Percentiles rank a stretch among this genome's conserved stretches.
Conservation (phyloP, 2,888 invertebrate genomes). For the Diaperis boleti region DNA sequence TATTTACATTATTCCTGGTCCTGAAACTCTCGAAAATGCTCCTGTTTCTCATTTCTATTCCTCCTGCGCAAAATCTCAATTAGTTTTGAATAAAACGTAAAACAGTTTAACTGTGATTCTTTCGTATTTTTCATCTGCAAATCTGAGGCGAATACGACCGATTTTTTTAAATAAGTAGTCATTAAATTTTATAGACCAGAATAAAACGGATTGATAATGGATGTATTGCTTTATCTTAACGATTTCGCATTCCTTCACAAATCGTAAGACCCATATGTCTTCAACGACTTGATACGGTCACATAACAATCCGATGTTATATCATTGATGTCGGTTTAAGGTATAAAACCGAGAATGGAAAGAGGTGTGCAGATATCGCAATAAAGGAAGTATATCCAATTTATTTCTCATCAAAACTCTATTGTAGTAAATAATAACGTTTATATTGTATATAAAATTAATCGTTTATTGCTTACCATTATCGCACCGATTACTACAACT, state of each 20-base stretch:
- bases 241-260: neutral
- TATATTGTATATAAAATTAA: conserved; percentile 20
- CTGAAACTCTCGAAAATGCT: conserved; percentile 27
- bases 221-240: neutral
- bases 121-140: conserved; percentile 4
- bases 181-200: neutral
- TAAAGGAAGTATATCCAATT: conserved; percentile 5
- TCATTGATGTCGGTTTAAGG: neutral
- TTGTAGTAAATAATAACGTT: neutral
- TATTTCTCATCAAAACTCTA: conserved; percentile 13
- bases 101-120: conserved; percentile 12
- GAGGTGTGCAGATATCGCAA: neutral
- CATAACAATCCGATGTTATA: neutral
- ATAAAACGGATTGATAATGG: neutral
- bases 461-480: conserved; percentile 13
- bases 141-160: neutral
- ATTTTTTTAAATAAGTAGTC: neutral
- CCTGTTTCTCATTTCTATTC: conserved; percentile 25
- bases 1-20: conserved; percentile 38
- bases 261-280: neutral
- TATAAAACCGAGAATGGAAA: neutral
- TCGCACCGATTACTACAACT: conserved; percentile 9
- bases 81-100: conserved; percentile 26
- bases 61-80: conserved; percentile 28
- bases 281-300: conserved; percentile 4